Base-by-base conservation (phyloP, 2,888 invertebrate genomes). In the Mimumesa dahlbomi region DNA sequence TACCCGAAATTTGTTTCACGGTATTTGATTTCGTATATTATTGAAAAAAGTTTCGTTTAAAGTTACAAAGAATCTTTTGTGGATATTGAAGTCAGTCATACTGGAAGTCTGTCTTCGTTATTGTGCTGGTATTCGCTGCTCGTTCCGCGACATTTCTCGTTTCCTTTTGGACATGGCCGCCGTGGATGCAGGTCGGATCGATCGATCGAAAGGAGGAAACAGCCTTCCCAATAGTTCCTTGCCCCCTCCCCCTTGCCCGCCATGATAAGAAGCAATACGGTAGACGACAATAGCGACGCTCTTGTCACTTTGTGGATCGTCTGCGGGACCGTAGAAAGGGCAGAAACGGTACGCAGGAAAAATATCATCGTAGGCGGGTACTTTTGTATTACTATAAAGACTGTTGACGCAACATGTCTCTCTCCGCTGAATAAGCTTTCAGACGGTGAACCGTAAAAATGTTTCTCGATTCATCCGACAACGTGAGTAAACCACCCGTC, bases 161-260 rank as follows among this genome's bases (percentile, higher is more conserved):
- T 71, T 73, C 64, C 67, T 49, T 56, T 36, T 21, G 25, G 19
- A 18, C 48, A 21, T 29, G 43, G 25, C 19, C 42, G 29, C 31
- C 22, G 31, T 57, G 52, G 48, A 57, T 50, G 46, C 42, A 58
- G 53, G 59, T 40, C 18, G 56, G 52, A 75, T 69, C 77, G 77
- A 77, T 77, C 72, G 77, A 72, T 69, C 62, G 66, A 72, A 64
- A 50, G 43, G 61, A 59, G 69, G 73, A 75, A 75, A 62, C 62
- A 34, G 58, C 59, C 59, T 57, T 57, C 58, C 34, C n/a, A 54
- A 59, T 56, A 62, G 71, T 65, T 67, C 42, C 61, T 56, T 45
- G 45, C 45, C 58, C 75, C 16, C 13, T 22, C 13, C 13, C 42
- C 25, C 2, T 25, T 19, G 19, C 31, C 2, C 21, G 16, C 19